These are phyloP conservation scores for Corydoras sp. DNA, from an alignment of 2,113 vertebrate genomes.

Conservation along the genomic window DNA sequence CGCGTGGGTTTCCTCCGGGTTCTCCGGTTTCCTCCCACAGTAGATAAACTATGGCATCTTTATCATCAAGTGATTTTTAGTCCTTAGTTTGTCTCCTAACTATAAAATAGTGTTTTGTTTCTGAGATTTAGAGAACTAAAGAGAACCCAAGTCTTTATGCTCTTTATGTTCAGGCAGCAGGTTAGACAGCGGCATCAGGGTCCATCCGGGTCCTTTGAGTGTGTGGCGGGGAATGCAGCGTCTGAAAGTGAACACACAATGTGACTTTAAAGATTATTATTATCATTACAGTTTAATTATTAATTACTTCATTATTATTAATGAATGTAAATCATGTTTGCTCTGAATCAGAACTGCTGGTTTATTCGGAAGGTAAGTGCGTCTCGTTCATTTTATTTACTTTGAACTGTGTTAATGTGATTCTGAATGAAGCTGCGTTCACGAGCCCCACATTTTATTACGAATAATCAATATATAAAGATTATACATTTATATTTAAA, in stretches of 20 bases:
- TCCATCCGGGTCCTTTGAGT: conserved; percentile 60
- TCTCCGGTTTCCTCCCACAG: too few species aligned
- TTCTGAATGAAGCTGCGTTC: too few species aligned
- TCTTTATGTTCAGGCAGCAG: conserved; percentile 45
- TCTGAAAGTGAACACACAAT: not conserved
- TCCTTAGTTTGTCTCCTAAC: too few species aligned
- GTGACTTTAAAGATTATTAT: not conserved
- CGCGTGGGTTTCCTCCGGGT: too few species aligned
- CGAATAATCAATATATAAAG: too few species aligned
- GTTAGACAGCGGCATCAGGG: conserved; percentile 42
- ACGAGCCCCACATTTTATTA: too few species aligned
- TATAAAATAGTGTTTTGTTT: too few species aligned
- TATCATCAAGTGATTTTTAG: too few species aligned
- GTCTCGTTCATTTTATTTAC: not conserved
- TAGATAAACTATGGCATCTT: too few species aligned
- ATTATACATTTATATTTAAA: too few species aligned
- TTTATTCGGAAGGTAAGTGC: conserved; percentile 69
- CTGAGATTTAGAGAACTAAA: too few species aligned
- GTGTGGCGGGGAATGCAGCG: conserved; percentile 57
- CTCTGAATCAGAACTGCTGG: conserved; percentile 57
- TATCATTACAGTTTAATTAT: not conserved
- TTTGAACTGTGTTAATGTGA: too few species aligned
- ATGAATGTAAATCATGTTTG: conserved; percentile 52
- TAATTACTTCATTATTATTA: not conserved
- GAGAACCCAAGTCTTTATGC: not conserved